Base-by-base conservation (phyloP, 2,797 vertebrate genomes). In the Furcifer pardalis region DNA sequence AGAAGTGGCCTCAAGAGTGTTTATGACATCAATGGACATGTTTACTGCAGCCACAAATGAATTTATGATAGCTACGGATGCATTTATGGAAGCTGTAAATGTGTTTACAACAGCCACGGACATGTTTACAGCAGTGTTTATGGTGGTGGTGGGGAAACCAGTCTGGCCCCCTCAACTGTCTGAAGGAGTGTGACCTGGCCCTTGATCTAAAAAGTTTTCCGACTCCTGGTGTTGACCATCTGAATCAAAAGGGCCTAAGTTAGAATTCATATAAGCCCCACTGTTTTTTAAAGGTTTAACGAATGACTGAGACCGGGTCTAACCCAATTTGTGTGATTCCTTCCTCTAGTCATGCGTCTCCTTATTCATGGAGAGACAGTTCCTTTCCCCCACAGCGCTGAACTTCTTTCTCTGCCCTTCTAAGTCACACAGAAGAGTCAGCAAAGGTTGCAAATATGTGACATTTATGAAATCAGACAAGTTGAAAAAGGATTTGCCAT, bases 391-490 rank as follows among this genome's bases (percentile, higher is more conserved):
- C 71, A n/a, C 80, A 82, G 4, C 81, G 21, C 77, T 68, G 0
- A 82, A 66, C 77, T 85, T 6, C 1, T 77, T 72, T 52, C 44
- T 85, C 44, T 72, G 59, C 32, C 32, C 5, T 74, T 79, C 65
- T 78, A 83, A 90, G 52, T 85, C 81, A 80, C n/a, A 84, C 0
- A 84, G 75, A 88, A 91, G 87, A 86, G 63, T 82, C 25, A 1
- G 69, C 81, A 85, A 88, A 85, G 81, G 90, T 92, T 89, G 88
- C 44, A 84, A 23, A 0, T 44, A 77, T n/a, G 27, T 86, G 88
- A 89, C 81, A 68, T 91, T 87, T 87, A 89, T 79, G 89, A 84
- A 69, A 90, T 78, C 56, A 90, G 85, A 77, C 68, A 87, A 37
- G 56, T 89, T 88, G 63, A 71, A 91, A 89, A 78, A 77, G 77